A percentile compares a stretch with the other conserved stretches of the same genome.
phyloP scores from a whole-genome alignment of 2,888 invertebrate species.

The Aproaerema taeniolella region DNA sequence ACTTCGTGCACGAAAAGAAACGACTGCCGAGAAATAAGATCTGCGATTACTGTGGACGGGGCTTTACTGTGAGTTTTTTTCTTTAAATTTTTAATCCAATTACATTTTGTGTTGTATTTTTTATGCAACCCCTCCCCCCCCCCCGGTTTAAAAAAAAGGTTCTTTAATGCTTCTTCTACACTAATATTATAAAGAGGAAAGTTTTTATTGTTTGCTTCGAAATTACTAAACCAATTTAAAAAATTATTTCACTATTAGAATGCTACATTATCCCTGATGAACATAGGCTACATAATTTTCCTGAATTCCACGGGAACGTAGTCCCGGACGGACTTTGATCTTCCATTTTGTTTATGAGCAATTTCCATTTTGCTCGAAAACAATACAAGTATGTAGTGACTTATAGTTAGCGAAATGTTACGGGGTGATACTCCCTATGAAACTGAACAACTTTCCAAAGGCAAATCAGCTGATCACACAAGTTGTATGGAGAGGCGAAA shows the following conservation, averaged over 20 bases:
- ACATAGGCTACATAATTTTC: too few relatives aligned
- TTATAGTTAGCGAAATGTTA: too few relatives aligned
- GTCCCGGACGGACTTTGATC: too few relatives aligned
- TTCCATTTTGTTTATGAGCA: too few relatives aligned
- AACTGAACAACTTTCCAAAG: too few relatives aligned
- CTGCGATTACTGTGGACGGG: conserved; percentile 58
- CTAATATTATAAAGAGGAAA: neutral
- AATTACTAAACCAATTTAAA: neutral
- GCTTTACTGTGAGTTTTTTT: conserved; percentile 47
- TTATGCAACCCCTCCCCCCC: neutral
- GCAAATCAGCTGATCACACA: too few relatives aligned
- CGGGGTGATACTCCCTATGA: too few relatives aligned
- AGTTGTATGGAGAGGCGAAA: too few relatives aligned
- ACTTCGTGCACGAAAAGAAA: conserved; percentile 50
- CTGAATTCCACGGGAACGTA: too few relatives aligned
- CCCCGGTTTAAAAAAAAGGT: neutral
- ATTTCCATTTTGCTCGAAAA: too few relatives aligned
- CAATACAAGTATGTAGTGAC: too few relatives aligned
- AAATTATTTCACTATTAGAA: neutral
- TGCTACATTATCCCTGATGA: neutral
- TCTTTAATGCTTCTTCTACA: neutral
- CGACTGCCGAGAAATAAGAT: conserved; percentile 54
- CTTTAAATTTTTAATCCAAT: too few relatives aligned
- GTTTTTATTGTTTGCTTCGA: neutral
- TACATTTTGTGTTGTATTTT: neutral